Evolutionary conservation across 2,888 invertebrate species (phyloP).

Genomic region (Agapostemon virescens): DNA sequence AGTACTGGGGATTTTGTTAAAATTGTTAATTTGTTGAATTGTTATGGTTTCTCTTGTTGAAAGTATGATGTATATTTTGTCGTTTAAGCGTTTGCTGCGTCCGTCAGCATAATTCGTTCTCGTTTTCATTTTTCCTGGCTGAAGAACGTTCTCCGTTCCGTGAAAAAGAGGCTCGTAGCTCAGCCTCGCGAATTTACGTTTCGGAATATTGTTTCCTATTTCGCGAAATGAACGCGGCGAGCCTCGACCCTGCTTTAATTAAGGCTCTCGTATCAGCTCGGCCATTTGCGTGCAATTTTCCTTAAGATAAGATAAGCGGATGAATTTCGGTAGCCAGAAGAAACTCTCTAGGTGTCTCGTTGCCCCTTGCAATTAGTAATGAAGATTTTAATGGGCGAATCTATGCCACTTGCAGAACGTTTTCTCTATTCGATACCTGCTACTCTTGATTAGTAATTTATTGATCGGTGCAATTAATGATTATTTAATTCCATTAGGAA

Average conservation of each 20-base stretch:
- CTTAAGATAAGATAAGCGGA: constrained; percentile 49
- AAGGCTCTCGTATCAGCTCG: constrained; percentile 46
- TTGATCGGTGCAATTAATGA: no score
- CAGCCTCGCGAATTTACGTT: neutral
- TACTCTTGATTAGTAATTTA: no score
- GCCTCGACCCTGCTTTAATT: constrained; percentile 53
- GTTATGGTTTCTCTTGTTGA: no score
- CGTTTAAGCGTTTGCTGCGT: no score
- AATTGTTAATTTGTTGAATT: no score
- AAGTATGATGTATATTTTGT: no score
- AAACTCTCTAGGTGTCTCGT: constrained; percentile 36
- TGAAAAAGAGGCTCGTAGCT: neutral
- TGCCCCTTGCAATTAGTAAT: constrained; percentile 11
- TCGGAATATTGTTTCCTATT: constrained; percentile 12
- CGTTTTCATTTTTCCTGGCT: neutral
- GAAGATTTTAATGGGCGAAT: constrained; percentile 7
- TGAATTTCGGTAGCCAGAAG: constrained; percentile 42
- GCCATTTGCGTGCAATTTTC: constrained; percentile 52
- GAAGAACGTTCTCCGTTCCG: neutral
- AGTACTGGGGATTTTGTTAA: no score
- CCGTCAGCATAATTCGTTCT: neutral
- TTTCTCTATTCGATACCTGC: neutral
- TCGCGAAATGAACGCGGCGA: constrained; percentile 34
- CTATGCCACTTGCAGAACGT: neutral
- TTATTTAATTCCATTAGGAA: no score